Percentiles rank a stretch among this genome's conserved stretches.
Evolutionary conservation across 1,140 invertebrate genomes (phyloP).

Genomic region (Coptotermes formosanus): DNA sequence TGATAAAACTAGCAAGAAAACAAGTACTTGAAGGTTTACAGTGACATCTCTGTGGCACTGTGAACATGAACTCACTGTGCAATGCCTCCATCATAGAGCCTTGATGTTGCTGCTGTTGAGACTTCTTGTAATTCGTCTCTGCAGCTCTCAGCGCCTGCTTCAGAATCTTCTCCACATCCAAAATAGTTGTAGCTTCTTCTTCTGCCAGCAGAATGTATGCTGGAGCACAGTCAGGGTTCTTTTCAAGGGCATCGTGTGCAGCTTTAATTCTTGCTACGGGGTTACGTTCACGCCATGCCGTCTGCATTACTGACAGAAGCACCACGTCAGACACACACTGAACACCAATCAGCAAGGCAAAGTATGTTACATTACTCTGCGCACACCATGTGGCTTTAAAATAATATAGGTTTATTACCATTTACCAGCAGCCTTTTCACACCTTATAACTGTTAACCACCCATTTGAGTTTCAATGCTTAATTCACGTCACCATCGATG

Average conservation of each 20-base stretch:
- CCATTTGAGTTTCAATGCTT: no score
- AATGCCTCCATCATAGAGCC: constrained; percentile 73
- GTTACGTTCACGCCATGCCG: constrained; percentile 95
- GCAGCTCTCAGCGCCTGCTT: constrained; percentile 86
- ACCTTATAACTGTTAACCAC: no score
- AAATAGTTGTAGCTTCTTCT: constrained; percentile 91
- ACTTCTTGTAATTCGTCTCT: constrained; percentile 81
- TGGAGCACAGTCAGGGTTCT: constrained; percentile 91
- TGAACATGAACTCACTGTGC: constrained; percentile 60
- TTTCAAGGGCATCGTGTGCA: constrained; percentile 86
- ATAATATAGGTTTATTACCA: no score
- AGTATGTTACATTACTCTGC: no score
- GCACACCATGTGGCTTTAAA: no score
- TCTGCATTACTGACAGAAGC: constrained; percentile 79
- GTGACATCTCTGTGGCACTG: no score
- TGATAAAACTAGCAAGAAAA: no score
- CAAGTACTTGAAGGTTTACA: no score
- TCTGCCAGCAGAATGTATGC: constrained; percentile 95
- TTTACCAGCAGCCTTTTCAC: no score
- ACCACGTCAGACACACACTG: not conserved
- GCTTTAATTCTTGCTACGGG: constrained; percentile 88
- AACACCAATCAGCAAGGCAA: no score
- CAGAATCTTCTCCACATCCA: constrained; percentile 84
- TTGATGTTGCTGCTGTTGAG: constrained; percentile 75
- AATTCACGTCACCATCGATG: no score